Evolutionary conservation across 2,113 vertebrate genomes (phyloP), one percentile per base, ranked within the genome.

Genomic region (Notiomystis cincta): DNA sequence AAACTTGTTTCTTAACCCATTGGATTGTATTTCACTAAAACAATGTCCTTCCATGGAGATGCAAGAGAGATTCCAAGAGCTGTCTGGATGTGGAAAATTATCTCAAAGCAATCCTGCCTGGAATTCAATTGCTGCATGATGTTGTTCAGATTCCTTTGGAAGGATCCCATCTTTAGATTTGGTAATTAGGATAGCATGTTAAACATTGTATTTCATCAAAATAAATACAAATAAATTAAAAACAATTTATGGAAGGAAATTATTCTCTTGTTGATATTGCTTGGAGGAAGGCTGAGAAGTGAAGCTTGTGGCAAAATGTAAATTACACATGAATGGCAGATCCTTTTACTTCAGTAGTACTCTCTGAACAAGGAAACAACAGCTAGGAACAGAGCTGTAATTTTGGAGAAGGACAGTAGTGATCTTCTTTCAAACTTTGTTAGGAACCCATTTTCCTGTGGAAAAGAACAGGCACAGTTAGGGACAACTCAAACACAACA

Each of bases 371-470:
- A 62, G 27, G 88, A 90, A 1, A 98, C 85, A 45, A 92, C 67
- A 58, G 92, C 84, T 51, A 95, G 61, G 57, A 98, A 73, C 53
- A 94, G 93, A 53, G 93, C 92, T 51, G 77, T 91, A 21, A 98
- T 76, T 87, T 95, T 97, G 86, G 96, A 91, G 61, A 98, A 94
- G 13, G 93, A 97, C 50, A 96, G 82, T 97, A 97, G 98, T 53
- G 95, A 89, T 53, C 80, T 93, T 76, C 96, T 94, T 91, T 98
- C 98, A 90, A 98, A 98, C 84, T 97, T 98, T 5, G 67, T 95
- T 38, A 98, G 90, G 75, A 98, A 98, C 58, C 98, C 97, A 3
- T 98, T 95, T 94, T 98, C 98, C 98, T 98, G 11, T 31, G 60
- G 86, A 40, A 87, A 75, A 79, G 45, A 97, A 69, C 8, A 86